A percentile compares a stretch with the other conserved stretches of the same genome.
phyloP scores from a whole-genome alignment of 2,113 vertebrate species.

The Silurus asotus region DNA sequence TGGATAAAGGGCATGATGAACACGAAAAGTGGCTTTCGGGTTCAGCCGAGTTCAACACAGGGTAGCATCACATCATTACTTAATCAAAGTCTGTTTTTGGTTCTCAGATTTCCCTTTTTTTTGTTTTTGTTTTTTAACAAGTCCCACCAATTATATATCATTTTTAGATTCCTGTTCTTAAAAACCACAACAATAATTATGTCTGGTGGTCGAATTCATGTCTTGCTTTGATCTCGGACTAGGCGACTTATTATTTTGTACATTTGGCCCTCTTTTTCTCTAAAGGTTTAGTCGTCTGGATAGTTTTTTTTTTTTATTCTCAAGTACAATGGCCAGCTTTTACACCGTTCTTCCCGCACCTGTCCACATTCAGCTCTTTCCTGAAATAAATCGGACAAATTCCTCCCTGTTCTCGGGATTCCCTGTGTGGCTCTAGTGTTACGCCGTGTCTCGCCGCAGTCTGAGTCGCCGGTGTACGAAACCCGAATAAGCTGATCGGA shows the following conservation, averaged over 20 bases:
- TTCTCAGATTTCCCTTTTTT: background rate
- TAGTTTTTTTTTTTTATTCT: background rate
- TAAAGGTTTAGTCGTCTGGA: background rate
- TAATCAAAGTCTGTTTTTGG: background rate
- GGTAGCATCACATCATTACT: background rate
- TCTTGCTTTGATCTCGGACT: background rate
- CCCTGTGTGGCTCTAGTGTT: constrained; percentile 42
- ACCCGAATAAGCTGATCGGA: constrained; percentile 56
- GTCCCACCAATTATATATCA: background rate
- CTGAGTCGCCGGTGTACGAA: constrained; percentile 48
- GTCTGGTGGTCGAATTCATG: background rate
- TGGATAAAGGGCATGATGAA: background rate
- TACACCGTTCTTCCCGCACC: constrained; percentile 10
- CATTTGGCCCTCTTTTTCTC: background rate
- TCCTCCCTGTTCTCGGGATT: constrained; percentile 26
- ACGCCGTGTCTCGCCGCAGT: constrained; percentile 1
- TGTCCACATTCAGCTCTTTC: background rate
- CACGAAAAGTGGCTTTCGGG: background rate
- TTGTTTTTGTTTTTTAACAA: background rate
- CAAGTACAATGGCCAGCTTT: constrained; percentile 36
- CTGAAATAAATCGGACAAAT: constrained; percentile 20
- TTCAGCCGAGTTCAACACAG: background rate
- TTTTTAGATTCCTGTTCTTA: background rate
- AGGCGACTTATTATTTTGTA: background rate
- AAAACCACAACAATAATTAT: constrained; percentile 11